Base-by-base conservation (phyloP, 2,888 invertebrate species). In the Heliconius ethilla region DNA sequence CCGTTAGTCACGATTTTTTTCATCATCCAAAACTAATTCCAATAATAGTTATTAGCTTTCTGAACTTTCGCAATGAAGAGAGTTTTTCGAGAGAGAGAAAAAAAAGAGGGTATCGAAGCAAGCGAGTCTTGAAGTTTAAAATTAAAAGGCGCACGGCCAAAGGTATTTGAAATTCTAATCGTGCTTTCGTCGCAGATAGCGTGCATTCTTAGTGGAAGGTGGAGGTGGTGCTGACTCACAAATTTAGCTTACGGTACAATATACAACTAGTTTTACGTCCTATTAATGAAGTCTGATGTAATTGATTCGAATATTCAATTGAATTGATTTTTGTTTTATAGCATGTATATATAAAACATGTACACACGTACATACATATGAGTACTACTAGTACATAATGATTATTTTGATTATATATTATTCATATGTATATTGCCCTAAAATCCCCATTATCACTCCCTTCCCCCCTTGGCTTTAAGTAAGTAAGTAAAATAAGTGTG, bases 101-200 rank as follows among this genome's bases (percentile, higher is more conserved):
- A 18, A 27, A 74, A 74, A 45, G 45, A 74, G 40, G 63, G 18
- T 63, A 74, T 27, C 40, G 65, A 45, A n/a, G 25, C 22, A 45
- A 51, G 51, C 51, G 7, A 51, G 27, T 45, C 45, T 78, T 72
- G 51, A 78, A 78, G 70, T 75, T 78, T 59, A 67, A 55, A 63
- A 51, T 27, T 51, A 67, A 73, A 55, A 29, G 67, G 51, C 66
- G 67, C 62, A 51, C 55, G 77, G 62, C 59, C 69, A 70, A 29
- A 65, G 22, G 74, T 40, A 74, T 72, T 79, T 78, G 72, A 73
- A 72, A 80, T 80, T 80, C 80, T 73, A 77, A 77, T 51, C 72
- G 66, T 55, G 70, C 75, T 80, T 72, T 76, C 76, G 66, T 73
- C 62, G 78, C 74, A 65, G 74, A 74, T 74, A 74, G 45, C 70